Evolutionary conservation across 2,888 invertebrate species (phyloP), one percentile per base, ranked within the genome.

Genomic region (Hypolimnas misippus): DNA sequence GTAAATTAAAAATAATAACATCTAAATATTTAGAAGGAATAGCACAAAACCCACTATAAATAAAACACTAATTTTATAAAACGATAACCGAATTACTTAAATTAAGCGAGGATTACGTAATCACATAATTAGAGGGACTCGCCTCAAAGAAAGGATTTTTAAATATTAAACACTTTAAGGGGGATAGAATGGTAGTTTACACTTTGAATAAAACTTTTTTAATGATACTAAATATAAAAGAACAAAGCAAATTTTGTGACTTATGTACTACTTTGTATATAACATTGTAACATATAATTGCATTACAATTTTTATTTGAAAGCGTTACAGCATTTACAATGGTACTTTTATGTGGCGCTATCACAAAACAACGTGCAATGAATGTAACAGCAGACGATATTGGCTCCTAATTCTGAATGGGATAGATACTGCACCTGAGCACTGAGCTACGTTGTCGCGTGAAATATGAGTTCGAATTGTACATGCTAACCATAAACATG

Each of bases 351-450:
- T 49, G 46, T 38, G 46, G 46, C 53, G 66, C 63, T 51, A 67
- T 69, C 49, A 63, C 63, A 65, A 67, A 66, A 67, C 65, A 70
- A 65, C 55, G 58, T 57, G 81, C 83, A 84, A 82, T 84, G 76
- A 66, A 67, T 66, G 61, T 65, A 63, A 62, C 57, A 62, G 57
- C 64, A 76, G 73, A 74, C 77, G 78, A 78, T 83, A 89, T 86
- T 82, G 86, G 83, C 78, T 84, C 82, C 87, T 88, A 88, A 89
- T 87, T 86, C 81, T 73, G 78, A 79, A 80, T 76, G 81, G 79
- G 81, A 79, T 82, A 76, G 83, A 75, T 76, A 77, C 75, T 81
- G 86, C 89, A 90, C 89, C 90, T 89, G 79, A 63, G 74, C 72
- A 64, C 70, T 50, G 42, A 44, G 44, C 25, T 67, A 63, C 58